phyloP scores from a whole-genome alignment of 2,113 vertebrate genomes.

The Brachirus orientalis region DNA sequence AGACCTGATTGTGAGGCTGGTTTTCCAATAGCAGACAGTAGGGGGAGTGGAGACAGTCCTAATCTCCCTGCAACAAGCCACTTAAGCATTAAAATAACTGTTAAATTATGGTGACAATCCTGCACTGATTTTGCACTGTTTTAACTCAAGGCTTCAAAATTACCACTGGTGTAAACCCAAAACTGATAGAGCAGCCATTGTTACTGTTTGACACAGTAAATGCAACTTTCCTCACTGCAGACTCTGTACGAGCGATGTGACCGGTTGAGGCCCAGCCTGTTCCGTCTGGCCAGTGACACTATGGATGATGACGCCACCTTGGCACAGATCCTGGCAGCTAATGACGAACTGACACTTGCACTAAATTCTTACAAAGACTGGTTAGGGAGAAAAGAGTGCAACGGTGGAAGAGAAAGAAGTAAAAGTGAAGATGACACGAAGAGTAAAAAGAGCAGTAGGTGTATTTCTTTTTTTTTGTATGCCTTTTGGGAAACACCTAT shows the following conservation, averaged over 20 bases:
- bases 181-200: too few species aligned
- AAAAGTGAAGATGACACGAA: slow-evolving; percentile 39
- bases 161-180: too few species aligned
- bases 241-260: slow-evolving; percentile 83
- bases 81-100: too few species aligned
- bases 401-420: slow-evolving; percentile 23
- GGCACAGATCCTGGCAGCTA: slow-evolving; percentile 86
- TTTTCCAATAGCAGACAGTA: too few species aligned
- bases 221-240: slow-evolving; percentile 68
- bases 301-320: slow-evolving; percentile 84
- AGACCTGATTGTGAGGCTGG: too few species aligned
- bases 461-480: too few species aligned
- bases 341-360: slow-evolving; percentile 80
- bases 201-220: too few species aligned
- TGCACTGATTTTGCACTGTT: too few species aligned
- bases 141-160: too few species aligned
- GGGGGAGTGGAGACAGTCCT: too few species aligned
- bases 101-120: too few species aligned
- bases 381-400: slow-evolving; percentile 47
- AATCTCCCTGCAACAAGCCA: too few species aligned
- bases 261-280: slow-evolving; percentile 86
- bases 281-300: slow-evolving; percentile 88
- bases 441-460: slow-evolving; percentile 24
- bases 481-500: neutral
- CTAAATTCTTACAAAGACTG: slow-evolving; percentile 81